Base-by-base conservation (phyloP, 53 echinoderm and acorn worm species). In the Paracentrotus lividus region DNA sequence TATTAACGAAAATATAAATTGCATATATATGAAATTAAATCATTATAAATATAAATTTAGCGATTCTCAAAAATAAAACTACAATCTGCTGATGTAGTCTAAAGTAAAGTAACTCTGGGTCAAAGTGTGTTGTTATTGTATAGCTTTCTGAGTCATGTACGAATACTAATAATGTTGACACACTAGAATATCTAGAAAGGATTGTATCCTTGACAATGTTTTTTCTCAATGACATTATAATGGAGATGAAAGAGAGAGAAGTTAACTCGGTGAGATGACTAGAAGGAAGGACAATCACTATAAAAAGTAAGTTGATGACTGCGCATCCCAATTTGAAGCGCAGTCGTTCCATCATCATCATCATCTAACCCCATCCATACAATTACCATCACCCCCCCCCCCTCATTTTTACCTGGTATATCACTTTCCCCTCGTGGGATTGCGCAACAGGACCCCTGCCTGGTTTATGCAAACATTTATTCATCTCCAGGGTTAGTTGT, bases 401-500 rank as follows among this genome's bases (percentile, higher is more conserved):
- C 49, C 23, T 15, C 26, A 47, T 24, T 26, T 36, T 2, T 26
- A 47, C 42, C 49, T 78, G 18, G 24, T 9, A 4, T 23, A 36
- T 77, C 77, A 42, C 27, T 6, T 21, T 81, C 81, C 8, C 34
- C 72, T 15, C 36, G 4, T 9, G 32, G 72, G 72, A 40, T 38
- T 40, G 72, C 21, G 72, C 72, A 72, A 72, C 72, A 72, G 40
- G 72, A 15, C 40, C 40, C 72, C 5, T 72, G 72, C 72, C 72
- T 38, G 40, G 40, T 72, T 72, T 32, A 72, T 72, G 38, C 72
- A 72, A 40, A 72, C 72, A 72, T 38, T 72, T 72, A 72, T 72
- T 72, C 72, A 40, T 72, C 72, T 72, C 72, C 72, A 36, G 72
- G 72, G 72, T 72, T 14, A 15, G 36, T 40, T 72, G 72, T 72